Base-by-base conservation (phyloP, 2,113 vertebrate genomes). In the Sinosuthora webbiana region DNA sequence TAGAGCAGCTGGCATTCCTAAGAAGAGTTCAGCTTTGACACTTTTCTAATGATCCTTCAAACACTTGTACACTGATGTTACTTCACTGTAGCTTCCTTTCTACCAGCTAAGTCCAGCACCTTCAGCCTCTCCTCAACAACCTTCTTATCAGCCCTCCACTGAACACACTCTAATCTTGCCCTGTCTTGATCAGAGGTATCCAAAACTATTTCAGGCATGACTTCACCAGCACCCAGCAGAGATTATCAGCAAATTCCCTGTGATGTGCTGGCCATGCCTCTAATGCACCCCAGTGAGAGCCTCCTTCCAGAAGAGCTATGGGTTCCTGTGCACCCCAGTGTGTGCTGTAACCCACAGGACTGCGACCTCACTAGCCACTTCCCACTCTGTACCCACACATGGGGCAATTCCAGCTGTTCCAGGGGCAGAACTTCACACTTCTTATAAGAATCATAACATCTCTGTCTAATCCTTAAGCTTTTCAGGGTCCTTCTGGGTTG, bases 321-420 rank as follows among this genome's bases (percentile, higher is more conserved):
- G 9, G 23, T 30, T 92, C 56, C 39, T 27, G 4, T 64, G 63
- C 52, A 55, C 25, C 7, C 45, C 0, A 0, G 13, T 1, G 25
- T 42, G 30, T 2, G 5, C 55, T 53, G 18, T 19, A 50, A 63
- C 35, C 14, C 44, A 56, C 47, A 55, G 75, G 35, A 44, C 1
- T 39, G n/a, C 67, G 52, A 47, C 78, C 37, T 25, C 1, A 2
- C 20, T 74, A 67, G 64, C 23, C 33, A 16, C 49, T 68, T 60
- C 62, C 62, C 47, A 53, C 39, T 49, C 75, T 22, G 24, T 16
- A 41, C 68, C 41, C 2, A 1, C 6, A 22, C 10, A 12, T 19
- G n/a, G 24, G 53, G 16, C 44, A 83, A 47, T 68, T 74, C 69
- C 74, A 75, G 62, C n/a, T 59, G 28, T 18, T 47, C 37, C 24